Percentiles rank a stretch among this genome's conserved stretches.
phyloP scores from a whole-genome alignment of 2,113 vertebrate genomes.

The Prunella fulvescens region DNA sequence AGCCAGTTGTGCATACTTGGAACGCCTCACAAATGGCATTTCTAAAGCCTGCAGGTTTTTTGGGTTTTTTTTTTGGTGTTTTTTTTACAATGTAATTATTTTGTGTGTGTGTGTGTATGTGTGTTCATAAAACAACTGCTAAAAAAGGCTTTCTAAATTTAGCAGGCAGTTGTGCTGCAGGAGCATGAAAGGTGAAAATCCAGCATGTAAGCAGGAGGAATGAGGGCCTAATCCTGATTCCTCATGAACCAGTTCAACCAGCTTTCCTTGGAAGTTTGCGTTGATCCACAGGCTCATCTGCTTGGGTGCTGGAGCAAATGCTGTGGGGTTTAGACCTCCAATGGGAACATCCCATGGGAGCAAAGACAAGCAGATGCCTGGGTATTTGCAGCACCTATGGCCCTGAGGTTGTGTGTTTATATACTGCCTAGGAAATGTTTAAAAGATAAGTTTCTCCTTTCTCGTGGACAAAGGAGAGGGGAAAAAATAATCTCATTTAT shows the following conservation, averaged over 20 bases:
- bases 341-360: not conserved
- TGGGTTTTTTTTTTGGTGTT: not conserved
- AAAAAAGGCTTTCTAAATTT: conserved; percentile 41
- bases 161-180: not conserved
- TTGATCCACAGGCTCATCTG: not conserved
- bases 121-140: not conserved
- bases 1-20: not conserved
- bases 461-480: not conserved
- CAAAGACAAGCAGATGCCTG: not conserved
- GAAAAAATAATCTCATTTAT: not conserved
- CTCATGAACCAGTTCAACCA: not conserved
- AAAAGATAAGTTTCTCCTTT: not conserved
- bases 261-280: not conserved
- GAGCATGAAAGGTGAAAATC: not conserved
- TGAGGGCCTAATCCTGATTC: not conserved
- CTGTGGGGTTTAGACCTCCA: not conserved
- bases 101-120: not conserved
- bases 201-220: not conserved
- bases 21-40: conserved; percentile 37
- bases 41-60: not conserved
- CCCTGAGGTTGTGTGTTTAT: not conserved
- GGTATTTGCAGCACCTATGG: not conserved
- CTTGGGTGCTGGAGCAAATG: not conserved
- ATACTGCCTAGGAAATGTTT: not conserved
- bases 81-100: not conserved